Evolutionary conservation across 2,797 vertebrate genomes (phyloP).

Genomic region (Pseudochromis fuscus): DNA sequence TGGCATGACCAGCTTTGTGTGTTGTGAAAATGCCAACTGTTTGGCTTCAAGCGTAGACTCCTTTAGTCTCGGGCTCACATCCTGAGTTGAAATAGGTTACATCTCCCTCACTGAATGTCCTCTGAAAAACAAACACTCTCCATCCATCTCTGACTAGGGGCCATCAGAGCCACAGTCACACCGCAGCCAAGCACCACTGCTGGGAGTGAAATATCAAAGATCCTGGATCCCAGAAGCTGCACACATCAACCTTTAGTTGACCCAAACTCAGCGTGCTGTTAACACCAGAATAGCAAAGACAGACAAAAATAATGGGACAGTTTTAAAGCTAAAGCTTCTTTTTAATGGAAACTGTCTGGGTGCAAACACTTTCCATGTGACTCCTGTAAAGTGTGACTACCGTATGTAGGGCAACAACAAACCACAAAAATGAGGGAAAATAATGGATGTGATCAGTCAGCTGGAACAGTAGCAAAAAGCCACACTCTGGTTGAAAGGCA

Average conservation of each 20-base stretch:
- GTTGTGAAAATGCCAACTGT: constrained; percentile 26
- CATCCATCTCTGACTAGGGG: constrained; percentile 65
- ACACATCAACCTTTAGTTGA: constrained; percentile 11
- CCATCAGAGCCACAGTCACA: constrained; percentile 15
- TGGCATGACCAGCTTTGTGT: neutral
- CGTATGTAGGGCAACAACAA: constrained; percentile 9
- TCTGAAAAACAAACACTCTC: constrained; percentile 32
- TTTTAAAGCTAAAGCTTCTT: constrained; percentile 19
- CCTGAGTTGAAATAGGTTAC: constrained; percentile 14
- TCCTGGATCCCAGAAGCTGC: neutral
- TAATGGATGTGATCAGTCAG: constrained; percentile 10
- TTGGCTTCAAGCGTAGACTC: constrained; percentile 2
- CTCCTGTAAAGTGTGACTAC: constrained; percentile 8
- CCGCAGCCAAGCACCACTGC: constrained; percentile 27
- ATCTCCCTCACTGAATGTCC: constrained; percentile 36
- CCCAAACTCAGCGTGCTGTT: constrained; percentile 16
- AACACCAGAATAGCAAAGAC: constrained; percentile 9
- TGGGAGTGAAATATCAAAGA: constrained; percentile 38
- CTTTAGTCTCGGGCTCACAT: constrained; percentile 1
- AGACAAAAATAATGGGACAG: neutral
- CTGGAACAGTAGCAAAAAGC: constrained; percentile 8
- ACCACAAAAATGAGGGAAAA: constrained; percentile 20
- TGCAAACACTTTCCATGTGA: neutral
- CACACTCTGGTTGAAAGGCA: neutral
- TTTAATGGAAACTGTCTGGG: constrained; percentile 10